These are phyloP conservation scores for Acanthornis magna DNA, from an alignment of 2,797 vertebrate genomes.

Conservation along the genomic window DNA sequence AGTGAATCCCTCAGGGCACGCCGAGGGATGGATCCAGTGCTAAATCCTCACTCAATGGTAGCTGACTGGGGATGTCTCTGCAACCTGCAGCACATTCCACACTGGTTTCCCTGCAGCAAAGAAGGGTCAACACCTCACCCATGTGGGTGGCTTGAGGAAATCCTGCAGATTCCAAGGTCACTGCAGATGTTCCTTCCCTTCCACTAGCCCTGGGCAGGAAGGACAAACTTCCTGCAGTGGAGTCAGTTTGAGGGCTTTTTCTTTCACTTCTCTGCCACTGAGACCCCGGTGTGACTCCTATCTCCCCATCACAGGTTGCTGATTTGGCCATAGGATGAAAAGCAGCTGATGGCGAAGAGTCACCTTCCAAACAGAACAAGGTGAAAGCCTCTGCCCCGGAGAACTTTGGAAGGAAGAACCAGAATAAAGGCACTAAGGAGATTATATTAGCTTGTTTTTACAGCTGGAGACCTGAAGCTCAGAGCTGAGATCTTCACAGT, in stretches of 20 bases:
- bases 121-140: background rate
- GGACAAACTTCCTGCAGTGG: background rate
- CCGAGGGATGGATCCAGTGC: background rate
- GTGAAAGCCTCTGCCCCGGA: background rate
- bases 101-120: background rate
- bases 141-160: background rate
- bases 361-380: background rate
- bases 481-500: background rate
- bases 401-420: background rate
- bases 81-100: background rate
- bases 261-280: background rate
- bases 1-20: background rate
- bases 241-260: background rate
- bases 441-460: background rate
- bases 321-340: background rate
- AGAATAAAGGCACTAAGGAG: background rate
- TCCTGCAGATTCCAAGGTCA: background rate
- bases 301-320: background rate
- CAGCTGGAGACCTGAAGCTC: background rate
- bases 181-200: background rate
- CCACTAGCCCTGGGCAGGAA: background rate
- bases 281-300: fast-evolving
- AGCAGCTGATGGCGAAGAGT: background rate
- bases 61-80: background rate
- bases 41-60: background rate